A percentile compares a stretch with the other conserved stretches of the same genome.
Conservation (phyloP, 2,797 vertebrate genomes). For the Cetoscarus ocellatus region DNA sequence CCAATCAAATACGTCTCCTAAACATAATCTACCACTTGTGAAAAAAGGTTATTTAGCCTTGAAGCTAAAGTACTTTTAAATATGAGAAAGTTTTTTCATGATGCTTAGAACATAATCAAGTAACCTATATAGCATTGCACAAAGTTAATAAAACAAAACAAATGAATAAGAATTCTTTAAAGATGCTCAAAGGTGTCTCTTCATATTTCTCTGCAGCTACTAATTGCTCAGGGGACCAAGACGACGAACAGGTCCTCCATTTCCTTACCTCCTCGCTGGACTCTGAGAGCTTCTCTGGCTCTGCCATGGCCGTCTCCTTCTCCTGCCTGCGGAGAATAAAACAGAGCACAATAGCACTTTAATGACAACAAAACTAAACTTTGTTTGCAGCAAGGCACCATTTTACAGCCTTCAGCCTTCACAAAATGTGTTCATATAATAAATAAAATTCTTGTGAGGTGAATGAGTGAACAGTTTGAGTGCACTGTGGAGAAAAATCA, state of each 20-base stretch:
- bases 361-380: no score
- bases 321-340: slow-evolving; percentile 64
- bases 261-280: slow-evolving; percentile 84
- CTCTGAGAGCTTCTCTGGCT: slow-evolving; percentile 78
- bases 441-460: no score
- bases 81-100: slow-evolving; percentile 8
- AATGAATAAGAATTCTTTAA: slow-evolving; percentile 12
- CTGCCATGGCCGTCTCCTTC: slow-evolving; percentile 74
- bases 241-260: slow-evolving; percentile 19
- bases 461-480: no score
- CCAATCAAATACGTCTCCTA: slow-evolving; percentile 43
- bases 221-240: slow-evolving; percentile 26
- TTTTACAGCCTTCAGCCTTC: no score
- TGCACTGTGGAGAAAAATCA: no score
- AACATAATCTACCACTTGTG: slow-evolving; percentile 42
- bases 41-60: slow-evolving; percentile 32
- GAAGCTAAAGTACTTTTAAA: slow-evolving; percentile 13
- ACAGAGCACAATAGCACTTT: not conserved
- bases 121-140: not conserved
- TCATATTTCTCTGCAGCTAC: slow-evolving; percentile 18
- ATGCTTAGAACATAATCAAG: slow-evolving; percentile 4
- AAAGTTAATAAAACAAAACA: slow-evolving; percentile 1
- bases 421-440: no score
- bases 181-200: slow-evolving; percentile 11
- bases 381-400: no score